These are phyloP conservation scores for Linnaemya tessellans DNA, from an alignment of 2,888 invertebrate genomes.

Conservation along the genomic window DNA sequence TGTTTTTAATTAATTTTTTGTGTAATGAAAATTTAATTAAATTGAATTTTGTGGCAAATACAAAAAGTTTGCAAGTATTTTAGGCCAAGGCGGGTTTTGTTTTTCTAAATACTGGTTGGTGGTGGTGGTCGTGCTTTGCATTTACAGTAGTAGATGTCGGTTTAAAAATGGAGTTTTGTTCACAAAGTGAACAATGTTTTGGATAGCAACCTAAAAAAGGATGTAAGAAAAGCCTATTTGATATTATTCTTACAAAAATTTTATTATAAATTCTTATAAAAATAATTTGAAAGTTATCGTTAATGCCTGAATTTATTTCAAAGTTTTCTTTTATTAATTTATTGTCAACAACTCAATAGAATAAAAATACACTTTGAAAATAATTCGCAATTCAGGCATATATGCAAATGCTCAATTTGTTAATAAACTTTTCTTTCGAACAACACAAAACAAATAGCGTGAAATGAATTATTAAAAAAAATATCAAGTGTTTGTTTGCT, in stretches of 20 bases:
- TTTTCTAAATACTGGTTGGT: constrained; percentile 37
- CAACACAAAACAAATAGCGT: not conserved
- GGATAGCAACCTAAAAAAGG: constrained; percentile 60
- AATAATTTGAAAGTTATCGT: constrained; percentile 42
- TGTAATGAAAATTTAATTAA: constrained; percentile 49
- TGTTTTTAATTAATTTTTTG: constrained; percentile 47
- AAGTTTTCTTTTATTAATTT: constrained; percentile 6
- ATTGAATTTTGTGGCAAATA: constrained; percentile 26
- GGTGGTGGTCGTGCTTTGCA: constrained; percentile 37
- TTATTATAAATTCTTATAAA: constrained; percentile 53
- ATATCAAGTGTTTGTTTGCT: not conserved
- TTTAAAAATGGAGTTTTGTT: constrained; percentile 37
- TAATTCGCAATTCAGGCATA: constrained; percentile 27
- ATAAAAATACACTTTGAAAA: constrained; percentile 51
- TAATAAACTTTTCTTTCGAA: constrained; percentile 66
- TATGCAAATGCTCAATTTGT: constrained; percentile 12
- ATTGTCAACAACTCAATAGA: not conserved
- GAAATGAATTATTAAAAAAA: not conserved
- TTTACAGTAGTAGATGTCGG: constrained; percentile 40
- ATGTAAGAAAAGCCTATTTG: constrained; percentile 61
- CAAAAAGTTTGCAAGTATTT: constrained; percentile 16
- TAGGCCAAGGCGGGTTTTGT: constrained; percentile 50
- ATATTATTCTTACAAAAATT: constrained; percentile 62
- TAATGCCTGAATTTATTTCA: constrained; percentile 56
- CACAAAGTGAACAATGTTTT: constrained; percentile 36